Evolutionary conservation across 2,113 vertebrate genomes (phyloP).

Genomic region (Esox niger): DNA sequence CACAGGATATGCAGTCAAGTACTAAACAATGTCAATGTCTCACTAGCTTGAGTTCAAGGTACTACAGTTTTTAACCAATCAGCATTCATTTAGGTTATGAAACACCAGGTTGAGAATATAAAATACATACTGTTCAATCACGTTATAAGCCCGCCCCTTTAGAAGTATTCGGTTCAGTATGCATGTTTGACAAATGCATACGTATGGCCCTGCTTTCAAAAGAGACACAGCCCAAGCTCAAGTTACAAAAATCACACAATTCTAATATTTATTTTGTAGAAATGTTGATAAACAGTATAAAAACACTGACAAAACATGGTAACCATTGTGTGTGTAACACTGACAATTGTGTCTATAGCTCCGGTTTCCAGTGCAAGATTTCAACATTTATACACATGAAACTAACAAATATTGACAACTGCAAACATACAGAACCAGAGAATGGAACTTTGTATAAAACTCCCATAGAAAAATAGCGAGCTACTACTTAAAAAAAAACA

Average conservation of each 20-base stretch:
- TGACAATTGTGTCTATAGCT: conserved; percentile 17
- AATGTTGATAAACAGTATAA: conserved; percentile 47
- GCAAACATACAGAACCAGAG: conserved; percentile 27
- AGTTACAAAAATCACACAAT: conserved; percentile 19
- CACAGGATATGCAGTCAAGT: too few species aligned
- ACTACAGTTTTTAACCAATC: too few species aligned
- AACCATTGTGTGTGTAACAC: conserved; percentile 39
- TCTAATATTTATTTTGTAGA: conserved; percentile 70
- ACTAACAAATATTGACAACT: conserved; percentile 28
- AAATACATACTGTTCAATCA: too few species aligned
- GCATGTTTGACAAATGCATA: background rate
- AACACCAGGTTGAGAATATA: too few species aligned
- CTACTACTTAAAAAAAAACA: conserved; percentile 32
- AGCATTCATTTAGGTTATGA: too few species aligned
- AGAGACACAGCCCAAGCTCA: too few species aligned
- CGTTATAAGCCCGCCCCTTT: too few species aligned
- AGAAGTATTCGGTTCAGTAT: too few species aligned
- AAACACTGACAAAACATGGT: conserved; percentile 15
- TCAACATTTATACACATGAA: conserved; percentile 36
- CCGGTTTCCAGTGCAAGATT: conserved; percentile 50
- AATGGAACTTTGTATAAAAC: conserved; percentile 32
- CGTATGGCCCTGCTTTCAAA: too few species aligned
- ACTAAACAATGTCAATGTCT: too few species aligned
- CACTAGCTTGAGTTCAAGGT: too few species aligned
- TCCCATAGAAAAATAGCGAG: conserved; percentile 44